A percentile compares a stretch with the other conserved stretches of the same genome.
Conservation (phyloP, 2,113 vertebrate species). For the Platysternon megacephalum region DNA sequence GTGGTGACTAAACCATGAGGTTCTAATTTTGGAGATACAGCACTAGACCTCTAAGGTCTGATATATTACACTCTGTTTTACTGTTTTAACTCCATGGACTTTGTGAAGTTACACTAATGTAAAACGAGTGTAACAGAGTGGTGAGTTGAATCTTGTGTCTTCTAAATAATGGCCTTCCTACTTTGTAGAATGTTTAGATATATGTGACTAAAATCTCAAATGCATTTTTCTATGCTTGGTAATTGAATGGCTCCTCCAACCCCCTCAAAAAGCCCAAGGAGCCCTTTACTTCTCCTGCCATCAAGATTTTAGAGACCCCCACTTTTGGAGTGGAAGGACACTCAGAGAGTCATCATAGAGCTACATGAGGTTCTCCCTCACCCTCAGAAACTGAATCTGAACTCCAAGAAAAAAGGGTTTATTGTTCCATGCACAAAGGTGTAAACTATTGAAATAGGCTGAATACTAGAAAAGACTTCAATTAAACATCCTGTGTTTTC, state of each 20-base stretch:
- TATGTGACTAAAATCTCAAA: neutral
- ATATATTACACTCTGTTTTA: neutral
- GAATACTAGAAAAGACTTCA: neutral
- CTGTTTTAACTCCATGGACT: neutral
- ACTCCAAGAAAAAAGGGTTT: neutral
- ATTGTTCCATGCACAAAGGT: neutral
- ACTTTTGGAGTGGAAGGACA: neutral
- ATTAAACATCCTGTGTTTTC: neutral
- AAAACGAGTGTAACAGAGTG: too few relatives aligned
- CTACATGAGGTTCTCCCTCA: neutral
- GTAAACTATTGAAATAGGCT: neutral
- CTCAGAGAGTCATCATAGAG: neutral
- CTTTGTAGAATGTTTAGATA: neutral
- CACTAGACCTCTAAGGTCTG: slow-evolving; percentile 8
- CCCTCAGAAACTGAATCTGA: neutral
- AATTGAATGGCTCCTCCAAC: neutral
- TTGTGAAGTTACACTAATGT: neutral
- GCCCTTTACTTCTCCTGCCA: neutral
- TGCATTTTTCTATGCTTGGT: neutral
- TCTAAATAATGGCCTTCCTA: neutral
- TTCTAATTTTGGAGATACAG: neutral
- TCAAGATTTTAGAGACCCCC: neutral
- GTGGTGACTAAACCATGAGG: slow-evolving; percentile 10
- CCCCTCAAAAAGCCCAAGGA: neutral
- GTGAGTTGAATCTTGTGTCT: neutral